Conservation (phyloP, 2,113 vertebrate genomes). For the Paradoxurus hermaphroditus region DNA sequence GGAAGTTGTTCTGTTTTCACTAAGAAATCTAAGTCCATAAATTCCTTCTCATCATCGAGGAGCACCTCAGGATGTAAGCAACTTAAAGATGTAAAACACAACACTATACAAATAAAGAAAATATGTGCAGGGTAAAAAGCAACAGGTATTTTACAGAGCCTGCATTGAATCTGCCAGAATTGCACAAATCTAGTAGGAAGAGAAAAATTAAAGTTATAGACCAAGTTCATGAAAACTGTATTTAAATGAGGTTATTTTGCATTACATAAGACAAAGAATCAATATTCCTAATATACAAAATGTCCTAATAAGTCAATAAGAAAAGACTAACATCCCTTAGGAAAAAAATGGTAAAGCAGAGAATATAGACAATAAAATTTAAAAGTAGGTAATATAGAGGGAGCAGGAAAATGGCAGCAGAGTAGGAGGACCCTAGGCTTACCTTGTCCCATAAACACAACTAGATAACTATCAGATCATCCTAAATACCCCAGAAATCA, state of each 20-base stretch:
- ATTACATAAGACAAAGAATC: not conserved
- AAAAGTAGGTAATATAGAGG: not conserved
- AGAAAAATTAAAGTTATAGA: not conserved
- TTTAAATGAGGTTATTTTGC: not conserved
- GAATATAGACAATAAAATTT: not conserved
- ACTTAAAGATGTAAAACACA: not conserved
- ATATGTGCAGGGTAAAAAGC: not conserved
- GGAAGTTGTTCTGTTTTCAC: not conserved
- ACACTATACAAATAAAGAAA: not conserved
- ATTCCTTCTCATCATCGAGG: not conserved
- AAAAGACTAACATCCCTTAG: not conserved
- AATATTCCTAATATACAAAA: not conserved
- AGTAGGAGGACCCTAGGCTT: not conserved
- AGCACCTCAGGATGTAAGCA: not conserved
- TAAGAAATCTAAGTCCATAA: not conserved
- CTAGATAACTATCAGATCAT: not conserved
- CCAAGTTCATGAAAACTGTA: not conserved
- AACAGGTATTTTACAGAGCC: not conserved
- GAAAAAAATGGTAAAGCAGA: not conserved
- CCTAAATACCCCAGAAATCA: not conserved
- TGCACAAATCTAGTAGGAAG: not conserved
- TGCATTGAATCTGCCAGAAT: not conserved
- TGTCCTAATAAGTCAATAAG: not conserved
- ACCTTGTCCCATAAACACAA: not conserved
- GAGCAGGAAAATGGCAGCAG: not conserved